These are phyloP conservation scores for Rhaphigaster nebulosa DNA, from an alignment of 2,888 invertebrate species.

Conservation along the genomic window DNA sequence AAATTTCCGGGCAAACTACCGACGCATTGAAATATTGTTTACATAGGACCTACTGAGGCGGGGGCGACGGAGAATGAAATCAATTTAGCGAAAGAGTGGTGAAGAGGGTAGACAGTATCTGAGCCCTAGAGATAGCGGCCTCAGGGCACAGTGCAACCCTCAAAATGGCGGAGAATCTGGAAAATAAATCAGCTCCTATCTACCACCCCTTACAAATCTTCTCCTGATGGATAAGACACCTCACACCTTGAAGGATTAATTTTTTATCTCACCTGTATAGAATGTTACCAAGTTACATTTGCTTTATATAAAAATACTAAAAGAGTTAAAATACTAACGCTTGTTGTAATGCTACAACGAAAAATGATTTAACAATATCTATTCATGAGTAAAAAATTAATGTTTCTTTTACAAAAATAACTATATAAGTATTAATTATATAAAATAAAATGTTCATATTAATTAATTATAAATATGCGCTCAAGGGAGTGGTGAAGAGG, in stretches of 20 bases:
- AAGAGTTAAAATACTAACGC: too few relatives aligned
- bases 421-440: too few relatives aligned
- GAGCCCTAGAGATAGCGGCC: neutral
- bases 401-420: too few relatives aligned
- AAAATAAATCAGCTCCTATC: constrained; percentile 26
- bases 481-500: too few relatives aligned
- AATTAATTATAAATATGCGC: too few relatives aligned
- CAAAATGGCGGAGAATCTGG: constrained; percentile 23
- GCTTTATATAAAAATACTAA: neutral
- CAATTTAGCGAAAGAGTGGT: constrained; percentile 37
- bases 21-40: constrained; percentile 39
- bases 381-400: too few relatives aligned
- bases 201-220: neutral
- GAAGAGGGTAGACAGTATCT: constrained; percentile 45
- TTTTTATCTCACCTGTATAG: neutral
- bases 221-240: neutral
- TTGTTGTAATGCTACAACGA: too few relatives aligned
- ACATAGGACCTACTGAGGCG: neutral
- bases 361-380: too few relatives aligned
- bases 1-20: constrained; percentile 20
- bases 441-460: too few relatives aligned
- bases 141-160: neutral
- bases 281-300: neutral
- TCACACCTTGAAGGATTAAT: neutral
- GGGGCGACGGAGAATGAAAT: neutral